Evolutionary conservation across 2,113 vertebrate genomes (phyloP).

Genomic region (Neodontobutis hainanensis): DNA sequence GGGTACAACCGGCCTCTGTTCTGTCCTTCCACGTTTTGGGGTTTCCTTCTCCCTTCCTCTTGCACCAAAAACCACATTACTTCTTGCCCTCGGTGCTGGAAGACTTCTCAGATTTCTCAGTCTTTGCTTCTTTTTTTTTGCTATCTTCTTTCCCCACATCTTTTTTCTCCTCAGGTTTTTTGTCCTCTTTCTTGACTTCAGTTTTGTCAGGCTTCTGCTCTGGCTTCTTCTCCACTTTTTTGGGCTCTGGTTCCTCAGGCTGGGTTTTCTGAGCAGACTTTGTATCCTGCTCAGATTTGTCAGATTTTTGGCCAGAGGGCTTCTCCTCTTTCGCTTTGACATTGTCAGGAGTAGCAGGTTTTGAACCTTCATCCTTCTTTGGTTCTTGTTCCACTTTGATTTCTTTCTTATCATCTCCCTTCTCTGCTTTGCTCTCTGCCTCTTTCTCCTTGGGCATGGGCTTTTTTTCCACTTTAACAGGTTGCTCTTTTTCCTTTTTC

Average conservation of each 20-base stretch:
- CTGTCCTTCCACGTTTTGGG: constrained; percentile 62
- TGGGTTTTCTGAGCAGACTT: constrained; percentile 9
- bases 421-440: constrained; percentile 66
- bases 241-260: background rate
- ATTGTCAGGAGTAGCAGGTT: constrained; percentile 57
- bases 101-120: constrained; percentile 82
- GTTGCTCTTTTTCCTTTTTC: constrained; percentile 59
- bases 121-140: constrained; percentile 53
- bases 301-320: constrained; percentile 64
- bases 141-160: constrained; percentile 63
- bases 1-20: constrained; percentile 22
- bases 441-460: constrained; percentile 61
- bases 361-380: constrained; percentile 62
- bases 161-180: constrained; percentile 71
- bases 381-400: constrained; percentile 47
- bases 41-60: constrained; percentile 34
- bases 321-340: constrained; percentile 68
- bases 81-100: constrained; percentile 81
- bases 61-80: constrained; percentile 46
- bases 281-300: constrained; percentile 53
- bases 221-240: constrained; percentile 30
- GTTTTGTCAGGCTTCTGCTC: constrained; percentile 59
- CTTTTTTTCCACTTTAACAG: constrained; percentile 63
- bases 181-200: constrained; percentile 59
- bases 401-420: constrained; percentile 65